Conservation (phyloP, 1,140 invertebrate genomes). For the Meloidogyne floridensis region DNA sequence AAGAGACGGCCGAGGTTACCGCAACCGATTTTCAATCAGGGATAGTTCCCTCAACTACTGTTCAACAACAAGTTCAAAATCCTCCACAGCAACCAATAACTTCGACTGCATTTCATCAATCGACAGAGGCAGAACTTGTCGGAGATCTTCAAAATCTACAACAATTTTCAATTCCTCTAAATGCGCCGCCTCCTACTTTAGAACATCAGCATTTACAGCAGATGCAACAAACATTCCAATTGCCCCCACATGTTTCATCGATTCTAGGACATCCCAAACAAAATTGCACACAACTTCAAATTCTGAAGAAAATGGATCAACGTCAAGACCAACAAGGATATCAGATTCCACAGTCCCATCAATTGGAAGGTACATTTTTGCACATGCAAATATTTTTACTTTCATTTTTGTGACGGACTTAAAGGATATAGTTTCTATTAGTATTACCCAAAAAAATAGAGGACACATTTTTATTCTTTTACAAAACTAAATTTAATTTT, state of each 20-base stretch:
- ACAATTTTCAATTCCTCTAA: background rate
- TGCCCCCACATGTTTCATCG: background rate
- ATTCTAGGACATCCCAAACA: background rate
- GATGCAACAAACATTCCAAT: slow-evolving; percentile 1
- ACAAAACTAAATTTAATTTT: background rate
- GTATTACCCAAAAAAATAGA: no score
- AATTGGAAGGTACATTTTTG: background rate
- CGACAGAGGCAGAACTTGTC: background rate
- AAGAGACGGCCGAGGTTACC: background rate
- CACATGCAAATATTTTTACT: no score
- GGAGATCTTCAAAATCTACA: background rate
- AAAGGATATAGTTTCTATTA: no score
- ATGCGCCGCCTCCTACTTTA: background rate
- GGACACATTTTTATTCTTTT: no score
- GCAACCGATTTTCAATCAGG: background rate
- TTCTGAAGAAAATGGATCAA: background rate
- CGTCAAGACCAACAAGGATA: background rate
- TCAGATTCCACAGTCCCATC: background rate
- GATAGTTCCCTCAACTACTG: background rate
- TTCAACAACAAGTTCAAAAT: background rate
- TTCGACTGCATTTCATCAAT: background rate
- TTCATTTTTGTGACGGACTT: no score
- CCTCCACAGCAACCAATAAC: background rate
- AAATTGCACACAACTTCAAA: background rate
- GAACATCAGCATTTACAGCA: background rate